phyloP scores from a whole-genome alignment of 1,140 invertebrate genomes.

The Magallana angulata region DNA sequence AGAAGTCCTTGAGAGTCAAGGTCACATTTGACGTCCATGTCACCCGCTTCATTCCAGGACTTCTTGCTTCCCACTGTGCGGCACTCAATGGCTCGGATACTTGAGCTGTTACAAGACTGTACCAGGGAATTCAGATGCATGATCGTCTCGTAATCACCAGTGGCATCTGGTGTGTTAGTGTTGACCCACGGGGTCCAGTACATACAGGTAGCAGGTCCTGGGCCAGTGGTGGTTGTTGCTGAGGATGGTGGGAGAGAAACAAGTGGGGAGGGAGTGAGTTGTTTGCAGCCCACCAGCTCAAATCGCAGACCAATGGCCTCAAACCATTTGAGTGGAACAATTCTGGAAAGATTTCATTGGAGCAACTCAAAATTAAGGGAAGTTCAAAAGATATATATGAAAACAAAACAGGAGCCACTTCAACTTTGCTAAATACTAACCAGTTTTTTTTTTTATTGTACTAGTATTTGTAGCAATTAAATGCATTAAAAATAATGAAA shows the following conservation, averaged over 20 bases:
- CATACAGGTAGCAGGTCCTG: constrained; percentile 58
- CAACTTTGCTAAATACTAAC: no score
- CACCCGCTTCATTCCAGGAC: constrained; percentile 64
- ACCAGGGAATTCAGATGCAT: constrained; percentile 70
- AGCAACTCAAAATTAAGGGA: no score
- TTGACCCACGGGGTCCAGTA: constrained; percentile 80
- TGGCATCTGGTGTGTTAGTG: constrained; percentile 68
- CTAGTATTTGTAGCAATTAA: no score
- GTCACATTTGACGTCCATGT: constrained; percentile 85
- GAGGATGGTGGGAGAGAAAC: constrained; percentile 34
- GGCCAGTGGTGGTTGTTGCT: constrained; percentile 41
- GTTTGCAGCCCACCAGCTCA: constrained; percentile 69
- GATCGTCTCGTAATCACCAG: constrained; percentile 76
- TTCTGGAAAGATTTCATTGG: constrained; percentile 31
- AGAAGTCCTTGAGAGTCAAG: constrained; percentile 84
- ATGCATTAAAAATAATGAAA: no score
- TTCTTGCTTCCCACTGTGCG: constrained; percentile 67
- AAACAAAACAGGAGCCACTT: no score
- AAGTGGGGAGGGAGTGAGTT: constrained; percentile 61
- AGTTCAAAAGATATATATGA: no score
- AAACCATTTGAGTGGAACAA: constrained; percentile 69
- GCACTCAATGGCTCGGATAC: constrained; percentile 74
- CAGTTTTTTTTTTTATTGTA: no score
- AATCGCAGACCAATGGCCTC: constrained; percentile 68
- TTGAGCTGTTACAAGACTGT: constrained; percentile 67